Conservation (phyloP, 1,140 invertebrate genomes). For the Schlechtendalia chinensis region DNA sequence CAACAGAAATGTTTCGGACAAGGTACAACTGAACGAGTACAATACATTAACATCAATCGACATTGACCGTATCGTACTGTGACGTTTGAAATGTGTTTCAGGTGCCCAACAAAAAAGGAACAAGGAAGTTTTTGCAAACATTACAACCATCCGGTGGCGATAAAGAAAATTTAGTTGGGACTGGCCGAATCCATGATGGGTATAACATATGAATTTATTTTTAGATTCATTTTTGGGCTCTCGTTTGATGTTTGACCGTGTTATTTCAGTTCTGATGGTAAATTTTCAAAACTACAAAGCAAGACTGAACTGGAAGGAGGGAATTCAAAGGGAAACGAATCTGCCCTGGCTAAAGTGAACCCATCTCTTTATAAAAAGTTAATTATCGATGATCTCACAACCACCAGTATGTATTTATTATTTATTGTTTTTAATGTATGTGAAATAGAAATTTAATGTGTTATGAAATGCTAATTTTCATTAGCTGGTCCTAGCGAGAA, state of each 20-base stretch:
- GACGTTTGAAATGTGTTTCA: background rate
- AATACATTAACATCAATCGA: too few species aligned
- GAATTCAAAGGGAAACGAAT: background rate
- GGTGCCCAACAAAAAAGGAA: constrained; percentile 35
- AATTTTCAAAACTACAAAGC: background rate
- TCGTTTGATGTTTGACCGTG: background rate
- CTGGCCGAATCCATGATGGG: constrained; percentile 43
- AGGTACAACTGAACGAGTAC: background rate
- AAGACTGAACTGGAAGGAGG: background rate
- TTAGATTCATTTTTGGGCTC: background rate
- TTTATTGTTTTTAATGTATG: background rate
- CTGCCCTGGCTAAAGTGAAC: constrained; percentile 16
- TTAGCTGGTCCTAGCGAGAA: constrained; percentile 63
- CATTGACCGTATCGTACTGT: too few species aligned
- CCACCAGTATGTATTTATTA: constrained; percentile 32
- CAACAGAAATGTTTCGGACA: constrained; percentile 1
- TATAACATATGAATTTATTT: background rate
- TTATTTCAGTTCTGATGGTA: background rate
- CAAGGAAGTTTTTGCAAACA: constrained; percentile 51
- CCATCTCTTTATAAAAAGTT: constrained; percentile 40
- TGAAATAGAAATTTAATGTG: background rate
- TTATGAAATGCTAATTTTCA: background rate
- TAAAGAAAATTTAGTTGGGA: constrained; percentile 53
- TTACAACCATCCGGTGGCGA: constrained; percentile 53
- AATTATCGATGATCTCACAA: constrained; percentile 52